Evolutionary conservation across 2,888 invertebrate genomes (phyloP).

Genomic region (Trisateles emortualis): DNA sequence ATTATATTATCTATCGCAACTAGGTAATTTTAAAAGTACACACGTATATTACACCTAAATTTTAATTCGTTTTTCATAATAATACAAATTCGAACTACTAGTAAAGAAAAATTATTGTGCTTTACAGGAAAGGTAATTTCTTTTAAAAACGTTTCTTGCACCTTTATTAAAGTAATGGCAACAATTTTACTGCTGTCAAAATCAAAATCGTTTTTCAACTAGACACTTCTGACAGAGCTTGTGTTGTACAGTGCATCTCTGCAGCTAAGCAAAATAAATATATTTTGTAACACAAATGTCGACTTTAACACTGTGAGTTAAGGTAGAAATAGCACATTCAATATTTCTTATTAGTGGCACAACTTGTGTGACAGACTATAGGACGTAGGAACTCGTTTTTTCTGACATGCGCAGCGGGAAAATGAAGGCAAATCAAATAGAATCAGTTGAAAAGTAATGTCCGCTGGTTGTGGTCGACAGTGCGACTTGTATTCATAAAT

Average conservation of each 20-base stretch:
- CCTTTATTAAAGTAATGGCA: no score
- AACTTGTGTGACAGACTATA: conserved; percentile 11
- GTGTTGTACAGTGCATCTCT: background rate
- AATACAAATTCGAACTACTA: no score
- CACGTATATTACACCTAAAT: no score
- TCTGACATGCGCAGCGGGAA: conserved; percentile 51
- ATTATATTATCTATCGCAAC: no score
- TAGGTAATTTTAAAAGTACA: no score
- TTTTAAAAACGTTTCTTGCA: no score
- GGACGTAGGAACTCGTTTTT: conserved; percentile 20
- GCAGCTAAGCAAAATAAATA: background rate
- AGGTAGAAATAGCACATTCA: background rate
- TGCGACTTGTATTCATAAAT: conserved; percentile 57
- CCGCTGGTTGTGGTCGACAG: conserved; percentile 63
- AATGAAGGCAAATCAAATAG: conserved; percentile 54
- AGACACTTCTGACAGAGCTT: conserved; percentile 10
- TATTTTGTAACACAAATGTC: background rate
- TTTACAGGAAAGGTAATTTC: no score
- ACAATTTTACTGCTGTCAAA: conserved; percentile 16
- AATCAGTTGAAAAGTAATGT: conserved; percentile 78
- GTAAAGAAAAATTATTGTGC: no score
- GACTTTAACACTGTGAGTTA: background rate
- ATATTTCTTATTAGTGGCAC: background rate
- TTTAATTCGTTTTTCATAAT: no score
- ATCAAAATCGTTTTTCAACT: conserved; percentile 8